Conservation (phyloP, 1,140 invertebrate species). For the Drosophila repleta region DNA sequence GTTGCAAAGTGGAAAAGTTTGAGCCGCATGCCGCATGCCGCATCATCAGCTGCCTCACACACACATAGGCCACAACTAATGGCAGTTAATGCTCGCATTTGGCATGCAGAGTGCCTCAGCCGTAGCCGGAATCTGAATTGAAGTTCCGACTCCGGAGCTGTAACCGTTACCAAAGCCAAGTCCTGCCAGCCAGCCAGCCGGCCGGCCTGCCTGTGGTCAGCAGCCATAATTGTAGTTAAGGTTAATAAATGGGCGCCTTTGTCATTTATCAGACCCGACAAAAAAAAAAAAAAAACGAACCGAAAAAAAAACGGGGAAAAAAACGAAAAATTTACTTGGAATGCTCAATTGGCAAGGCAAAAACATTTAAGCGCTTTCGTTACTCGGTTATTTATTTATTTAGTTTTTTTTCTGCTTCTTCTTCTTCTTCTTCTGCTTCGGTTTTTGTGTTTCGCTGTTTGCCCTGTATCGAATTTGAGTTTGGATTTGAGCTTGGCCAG, state of each 20-base stretch:
- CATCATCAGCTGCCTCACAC: constrained; percentile 26
- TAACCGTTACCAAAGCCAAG: neutral
- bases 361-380: constrained; percentile 21
- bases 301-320: neutral
- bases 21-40: constrained; percentile 46
- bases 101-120: constrained; percentile 75
- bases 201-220: constrained; percentile 14
- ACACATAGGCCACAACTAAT: constrained; percentile 43
- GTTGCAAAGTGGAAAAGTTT: constrained; percentile 82
- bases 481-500: neutral
- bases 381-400: constrained; percentile 31
- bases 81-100: constrained; percentile 60
- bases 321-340: constrained; percentile 16
- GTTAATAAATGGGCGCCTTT: constrained; percentile 46
- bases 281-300: constrained; percentile 5
- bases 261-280: constrained; percentile 46
- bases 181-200: neutral
- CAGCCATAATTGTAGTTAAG: constrained; percentile 50
- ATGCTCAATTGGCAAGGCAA: constrained; percentile 53
- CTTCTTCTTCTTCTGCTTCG: constrained; percentile 27
- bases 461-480: constrained; percentile 2
- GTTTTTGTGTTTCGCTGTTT: constrained; percentile 4
- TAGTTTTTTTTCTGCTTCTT: constrained; percentile 44
- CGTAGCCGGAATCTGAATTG: constrained; percentile 14
- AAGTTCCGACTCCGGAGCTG: constrained; percentile 32